Percentiles rank a stretch among this genome's conserved stretches.
Evolutionary conservation across 2,888 invertebrate species (phyloP).

Genomic region (Yponomeuta plumbellus): DNA sequence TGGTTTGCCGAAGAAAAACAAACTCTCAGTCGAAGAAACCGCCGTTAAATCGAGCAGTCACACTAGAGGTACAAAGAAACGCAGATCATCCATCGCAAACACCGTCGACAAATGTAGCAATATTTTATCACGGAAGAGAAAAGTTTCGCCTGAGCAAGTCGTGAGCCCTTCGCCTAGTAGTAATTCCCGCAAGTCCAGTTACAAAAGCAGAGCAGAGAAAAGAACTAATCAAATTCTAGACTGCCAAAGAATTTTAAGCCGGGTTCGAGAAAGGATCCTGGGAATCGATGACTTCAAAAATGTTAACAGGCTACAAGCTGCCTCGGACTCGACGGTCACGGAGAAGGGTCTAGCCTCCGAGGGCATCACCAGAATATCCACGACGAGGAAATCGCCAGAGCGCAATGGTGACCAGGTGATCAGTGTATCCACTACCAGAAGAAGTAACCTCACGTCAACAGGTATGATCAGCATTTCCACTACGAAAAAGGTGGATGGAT

Average conservation of each 20-base stretch:
- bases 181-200: not conserved
- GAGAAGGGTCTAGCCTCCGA: not conserved
- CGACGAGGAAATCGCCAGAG: not conserved
- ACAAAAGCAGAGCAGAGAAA: not conserved
- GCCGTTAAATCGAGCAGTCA: not conserved
- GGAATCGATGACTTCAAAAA: not conserved
- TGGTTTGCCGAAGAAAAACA: not conserved
- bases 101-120: not conserved
- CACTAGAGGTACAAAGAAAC: not conserved
- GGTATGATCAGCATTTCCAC: not conserved
- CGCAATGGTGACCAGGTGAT: not conserved
- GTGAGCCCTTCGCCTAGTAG: not conserved
- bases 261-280: not conserved
- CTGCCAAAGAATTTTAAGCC: not conserved
- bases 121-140: not conserved
- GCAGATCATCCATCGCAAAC: not conserved
- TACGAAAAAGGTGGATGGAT: not conserved
- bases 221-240: not conserved
- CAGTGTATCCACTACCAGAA: not conserved
- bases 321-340: not conserved
- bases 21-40: not conserved
- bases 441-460: not conserved
- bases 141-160: not conserved
- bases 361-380: not conserved
- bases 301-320: not conserved